Conservation (phyloP, 1,140 invertebrate species). For the Homarus americanus region DNA sequence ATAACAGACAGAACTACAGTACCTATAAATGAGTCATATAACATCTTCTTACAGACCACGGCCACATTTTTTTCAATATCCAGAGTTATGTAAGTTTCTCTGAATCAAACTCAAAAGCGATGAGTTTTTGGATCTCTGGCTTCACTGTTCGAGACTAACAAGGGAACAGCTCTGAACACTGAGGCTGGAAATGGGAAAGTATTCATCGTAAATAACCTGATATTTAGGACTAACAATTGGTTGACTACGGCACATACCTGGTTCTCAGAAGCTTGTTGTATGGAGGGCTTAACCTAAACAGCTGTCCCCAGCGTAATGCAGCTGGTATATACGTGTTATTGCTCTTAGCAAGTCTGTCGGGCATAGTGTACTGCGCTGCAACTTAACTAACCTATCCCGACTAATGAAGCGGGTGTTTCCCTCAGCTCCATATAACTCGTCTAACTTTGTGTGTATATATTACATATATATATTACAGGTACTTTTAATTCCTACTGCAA, state of each 20-base stretch:
- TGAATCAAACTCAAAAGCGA: too few relatives aligned
- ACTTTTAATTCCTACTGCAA: background rate
- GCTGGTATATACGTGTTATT: background rate
- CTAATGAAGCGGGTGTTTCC: conserved; percentile 1
- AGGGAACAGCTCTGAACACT: too few relatives aligned
- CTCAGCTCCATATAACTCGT: background rate
- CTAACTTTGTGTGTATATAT: conserved; percentile 13
- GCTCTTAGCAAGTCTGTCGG: background rate
- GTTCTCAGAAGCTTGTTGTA: conserved; percentile 1
- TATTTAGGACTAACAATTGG: background rate
- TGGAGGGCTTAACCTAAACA: background rate
- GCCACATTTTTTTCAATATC: too few relatives aligned
- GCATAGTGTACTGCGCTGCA: background rate
- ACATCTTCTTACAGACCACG: too few relatives aligned
- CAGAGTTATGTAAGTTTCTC: too few relatives aligned
- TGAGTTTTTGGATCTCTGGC: too few relatives aligned
- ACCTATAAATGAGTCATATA: too few relatives aligned
- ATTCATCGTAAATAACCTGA: background rate
- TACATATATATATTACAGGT: conserved; percentile 3
- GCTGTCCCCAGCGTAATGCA: background rate
- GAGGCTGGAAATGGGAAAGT: too few relatives aligned
- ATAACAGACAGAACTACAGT: too few relatives aligned
- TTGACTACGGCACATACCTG: background rate
- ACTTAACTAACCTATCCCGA: background rate
- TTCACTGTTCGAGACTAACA: too few relatives aligned